Evolutionary conservation across 1,140 invertebrate species (phyloP), one percentile per base, ranked within the genome.

Genomic region (Bilobella aurantiaca): DNA sequence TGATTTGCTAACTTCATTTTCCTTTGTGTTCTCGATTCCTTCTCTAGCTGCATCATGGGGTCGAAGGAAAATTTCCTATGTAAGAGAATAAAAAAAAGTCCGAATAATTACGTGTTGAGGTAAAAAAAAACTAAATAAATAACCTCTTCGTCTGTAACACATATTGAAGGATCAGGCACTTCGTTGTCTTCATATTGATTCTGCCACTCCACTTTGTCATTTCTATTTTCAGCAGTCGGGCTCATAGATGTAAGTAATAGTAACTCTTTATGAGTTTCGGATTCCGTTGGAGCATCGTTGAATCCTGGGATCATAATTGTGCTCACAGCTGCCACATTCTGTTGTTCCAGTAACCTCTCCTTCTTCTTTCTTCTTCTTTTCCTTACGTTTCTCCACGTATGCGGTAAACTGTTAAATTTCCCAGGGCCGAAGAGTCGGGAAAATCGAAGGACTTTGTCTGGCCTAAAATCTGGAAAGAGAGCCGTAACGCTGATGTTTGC

Each of bases 391-490:
- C 89, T 84, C 92, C 93, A 97, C 70, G 96, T 87, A 77, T 96
- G 91, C 0, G 93, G 93, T n/a, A 94, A 79, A 76, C 91, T 93
- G 18, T 85, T 89, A 0, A 89, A 84, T 75, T 94, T 96, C 0
- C 91, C 91, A 0, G 91, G 90, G 0, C 91, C 91, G 80, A 98
- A 98, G 1, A 98, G 78, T 30, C 92, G 82, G 0, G 92, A 93
- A 79, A 97, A 98, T 68, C 94, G 78, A 14, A 97, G 79, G 0
- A 96, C 91, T 78, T 93, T 90, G 70, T 91, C 90, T 34, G 87
- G 83, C 68, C 91, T 81, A 78, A 97, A 97, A 76, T 96, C 93
- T 5, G 93, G 93, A 79, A 97, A 97, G 0, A 96, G 74, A 75
- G 90, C 86, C 1, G 86, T 88, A 0, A 97, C 92, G 81, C 96